These are phyloP conservation scores for Papilio gigon DNA, from an alignment of 2,888 invertebrate species.

Conservation along the genomic window DNA sequence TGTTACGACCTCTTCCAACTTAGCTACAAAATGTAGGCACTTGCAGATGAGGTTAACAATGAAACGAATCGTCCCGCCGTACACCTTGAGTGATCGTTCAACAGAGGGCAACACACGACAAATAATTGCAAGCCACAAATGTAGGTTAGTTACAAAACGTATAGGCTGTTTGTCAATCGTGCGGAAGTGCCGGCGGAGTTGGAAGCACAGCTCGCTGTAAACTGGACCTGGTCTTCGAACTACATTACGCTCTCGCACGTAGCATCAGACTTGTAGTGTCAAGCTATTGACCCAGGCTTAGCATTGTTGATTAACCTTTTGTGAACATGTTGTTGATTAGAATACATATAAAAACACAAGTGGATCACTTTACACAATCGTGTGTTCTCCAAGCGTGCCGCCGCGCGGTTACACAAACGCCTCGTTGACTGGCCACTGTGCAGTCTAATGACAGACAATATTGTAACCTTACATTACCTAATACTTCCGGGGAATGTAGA, in stretches of 20 bases:
- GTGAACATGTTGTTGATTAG: not conserved
- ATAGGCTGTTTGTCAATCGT: not conserved
- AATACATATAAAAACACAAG: not conserved
- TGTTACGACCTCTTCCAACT: no score
- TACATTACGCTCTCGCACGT: no score
- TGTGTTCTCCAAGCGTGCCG: not conserved
- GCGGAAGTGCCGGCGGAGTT: not conserved
- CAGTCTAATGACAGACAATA: not conserved
- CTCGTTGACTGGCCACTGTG: not conserved
- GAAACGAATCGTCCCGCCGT: not conserved
- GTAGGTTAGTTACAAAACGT: not conserved
- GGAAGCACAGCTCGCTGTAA: no score
- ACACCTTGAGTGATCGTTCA: conserved; percentile 2
- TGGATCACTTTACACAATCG: conserved; percentile 10
- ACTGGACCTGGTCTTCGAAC: no score
- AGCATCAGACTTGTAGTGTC: not conserved
- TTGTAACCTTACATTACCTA: not conserved
- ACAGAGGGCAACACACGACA: not conserved
- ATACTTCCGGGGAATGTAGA: not conserved
- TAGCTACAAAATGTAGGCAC: no score
- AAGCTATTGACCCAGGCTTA: no score
- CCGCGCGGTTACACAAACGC: conserved; percentile 9
- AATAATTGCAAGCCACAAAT: not conserved
- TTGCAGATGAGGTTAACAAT: not conserved
- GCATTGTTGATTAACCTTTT: not conserved